Conservation (phyloP, 1,140 invertebrate genomes). For the Ceratoteleas bidentatus region DNA sequence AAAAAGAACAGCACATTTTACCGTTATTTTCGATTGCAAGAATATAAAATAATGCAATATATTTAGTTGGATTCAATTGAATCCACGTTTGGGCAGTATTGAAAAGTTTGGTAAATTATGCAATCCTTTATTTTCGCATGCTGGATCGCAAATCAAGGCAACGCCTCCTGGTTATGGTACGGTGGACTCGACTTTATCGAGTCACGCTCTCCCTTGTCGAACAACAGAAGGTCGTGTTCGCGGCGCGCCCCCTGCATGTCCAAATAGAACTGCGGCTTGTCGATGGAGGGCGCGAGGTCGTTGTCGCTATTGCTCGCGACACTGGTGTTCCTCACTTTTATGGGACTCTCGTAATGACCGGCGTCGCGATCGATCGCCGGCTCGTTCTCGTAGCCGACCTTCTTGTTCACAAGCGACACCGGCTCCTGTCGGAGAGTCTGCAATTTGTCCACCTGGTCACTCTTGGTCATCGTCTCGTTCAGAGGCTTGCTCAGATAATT, state of each 20-base stretch:
- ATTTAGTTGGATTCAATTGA: no score
- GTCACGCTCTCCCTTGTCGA: constrained; percentile 62
- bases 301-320: constrained; percentile 76
- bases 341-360: constrained; percentile 81
- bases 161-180: constrained; percentile 41
- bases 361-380: constrained; percentile 53
- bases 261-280: constrained; percentile 80
- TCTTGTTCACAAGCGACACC: constrained; percentile 67
- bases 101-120: no score
- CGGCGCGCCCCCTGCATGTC: constrained; percentile 78
- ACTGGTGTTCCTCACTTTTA: constrained; percentile 76
- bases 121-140: no score
- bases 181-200: constrained; percentile 12
- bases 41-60: no score
- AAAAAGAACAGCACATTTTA: no score
- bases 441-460: constrained; percentile 79
- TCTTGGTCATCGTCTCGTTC: constrained; percentile 74
- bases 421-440: constrained; percentile 75
- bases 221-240: constrained; percentile 70
- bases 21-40: no score
- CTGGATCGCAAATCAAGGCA: no score
- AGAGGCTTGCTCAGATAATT: constrained; percentile 77
- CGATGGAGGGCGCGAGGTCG: constrained; percentile 74
- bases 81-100: no score
- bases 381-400: constrained; percentile 75